Percentiles rank a stretch among this genome's conserved stretches.
These are phyloP conservation scores for Epirrhoe tristata DNA, from an alignment of 2,888 invertebrate species.

Conservation along the genomic window DNA sequence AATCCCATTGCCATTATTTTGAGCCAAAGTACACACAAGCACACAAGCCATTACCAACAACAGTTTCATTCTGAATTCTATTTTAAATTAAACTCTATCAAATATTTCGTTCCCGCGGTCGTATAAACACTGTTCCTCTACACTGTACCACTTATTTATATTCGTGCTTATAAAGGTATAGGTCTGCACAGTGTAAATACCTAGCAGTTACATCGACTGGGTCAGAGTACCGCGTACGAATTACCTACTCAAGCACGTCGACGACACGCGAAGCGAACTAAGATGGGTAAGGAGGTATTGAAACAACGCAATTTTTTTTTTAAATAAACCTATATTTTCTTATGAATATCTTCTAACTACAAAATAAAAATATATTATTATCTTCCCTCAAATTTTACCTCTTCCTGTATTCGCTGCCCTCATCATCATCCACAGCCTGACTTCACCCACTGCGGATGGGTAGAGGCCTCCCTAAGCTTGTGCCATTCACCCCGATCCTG, in stretches of 20 bases:
- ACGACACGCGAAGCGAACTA: too few relatives aligned
- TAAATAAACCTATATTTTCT: too few relatives aligned
- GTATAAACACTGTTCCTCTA: neutral
- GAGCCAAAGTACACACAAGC: neutral
- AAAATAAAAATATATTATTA: too few relatives aligned
- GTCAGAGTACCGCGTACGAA: neutral
- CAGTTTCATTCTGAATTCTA: conserved; percentile 4
- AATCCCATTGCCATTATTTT: conserved; percentile 1
- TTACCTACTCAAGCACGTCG: neutral
- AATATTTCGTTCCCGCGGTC: conserved; percentile 3
- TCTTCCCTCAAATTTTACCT: too few relatives aligned
- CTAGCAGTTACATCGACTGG: neutral
- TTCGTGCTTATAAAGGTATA: conserved; percentile 7
- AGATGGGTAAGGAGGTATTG: too few relatives aligned
- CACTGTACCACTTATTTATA: conserved; percentile 11
- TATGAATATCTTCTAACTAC: too few relatives aligned
- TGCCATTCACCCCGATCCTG: too few relatives aligned
- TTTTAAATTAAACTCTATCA: conserved; percentile 3
- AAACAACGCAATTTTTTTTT: too few relatives aligned
- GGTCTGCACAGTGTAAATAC: neutral
- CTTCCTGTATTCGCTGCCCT: too few relatives aligned
- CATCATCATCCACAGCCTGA: too few relatives aligned
- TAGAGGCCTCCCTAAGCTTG: too few relatives aligned
- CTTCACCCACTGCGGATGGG: too few relatives aligned
- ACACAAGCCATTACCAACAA: neutral